phyloP scores from a whole-genome alignment of 2,113 vertebrate genomes.

The Rhipidura dahli region DNA sequence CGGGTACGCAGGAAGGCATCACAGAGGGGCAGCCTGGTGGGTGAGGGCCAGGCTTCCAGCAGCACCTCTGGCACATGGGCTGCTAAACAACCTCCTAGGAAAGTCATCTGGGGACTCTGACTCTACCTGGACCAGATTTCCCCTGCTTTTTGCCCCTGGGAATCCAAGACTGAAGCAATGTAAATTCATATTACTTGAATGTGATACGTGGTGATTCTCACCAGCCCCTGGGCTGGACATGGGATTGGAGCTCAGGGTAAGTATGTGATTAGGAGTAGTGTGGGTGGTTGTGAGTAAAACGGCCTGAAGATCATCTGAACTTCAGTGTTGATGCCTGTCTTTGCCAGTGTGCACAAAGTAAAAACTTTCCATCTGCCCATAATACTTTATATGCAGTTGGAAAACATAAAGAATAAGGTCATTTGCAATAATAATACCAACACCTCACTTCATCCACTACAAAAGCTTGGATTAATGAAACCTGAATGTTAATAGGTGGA shows the following conservation, averaged over 20 bases:
- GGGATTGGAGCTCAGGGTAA: background rate
- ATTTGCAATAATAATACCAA: conserved; percentile 20
- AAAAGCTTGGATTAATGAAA: conserved; percentile 36
- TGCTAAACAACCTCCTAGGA: background rate
- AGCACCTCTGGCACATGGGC: accelerated
- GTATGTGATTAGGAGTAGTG: background rate
- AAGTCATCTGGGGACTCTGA: background rate
- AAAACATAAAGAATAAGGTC: background rate
- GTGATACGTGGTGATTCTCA: background rate
- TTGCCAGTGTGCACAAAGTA: background rate
- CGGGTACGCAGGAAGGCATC: background rate
- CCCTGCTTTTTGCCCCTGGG: accelerated
- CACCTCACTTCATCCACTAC: background rate
- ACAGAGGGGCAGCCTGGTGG: background rate
- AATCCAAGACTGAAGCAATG: background rate
- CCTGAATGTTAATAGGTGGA: background rate
- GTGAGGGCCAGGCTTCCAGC: background rate
- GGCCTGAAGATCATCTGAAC: background rate
- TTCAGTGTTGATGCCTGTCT: background rate
- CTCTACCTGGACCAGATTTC: background rate
- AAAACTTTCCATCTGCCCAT: background rate
- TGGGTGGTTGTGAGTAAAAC: background rate
- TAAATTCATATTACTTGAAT: background rate
- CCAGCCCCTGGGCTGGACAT: too few species aligned
- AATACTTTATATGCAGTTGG: background rate